phyloP scores from a whole-genome alignment of 2,888 invertebrate genomes.

The Lithophane socia region DNA sequence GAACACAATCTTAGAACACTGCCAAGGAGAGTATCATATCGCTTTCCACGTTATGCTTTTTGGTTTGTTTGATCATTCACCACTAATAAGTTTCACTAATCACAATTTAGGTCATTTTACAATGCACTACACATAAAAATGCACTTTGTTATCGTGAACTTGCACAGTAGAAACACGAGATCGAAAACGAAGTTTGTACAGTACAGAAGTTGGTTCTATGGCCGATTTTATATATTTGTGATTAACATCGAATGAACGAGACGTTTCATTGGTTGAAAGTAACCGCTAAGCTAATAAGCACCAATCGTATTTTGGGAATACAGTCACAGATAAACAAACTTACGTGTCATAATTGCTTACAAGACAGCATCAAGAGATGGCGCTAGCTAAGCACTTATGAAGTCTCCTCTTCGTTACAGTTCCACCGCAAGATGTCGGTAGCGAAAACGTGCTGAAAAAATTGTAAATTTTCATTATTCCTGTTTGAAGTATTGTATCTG shows the following conservation, averaged over 20 bases:
- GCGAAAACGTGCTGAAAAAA: neutral
- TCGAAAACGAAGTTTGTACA: constrained; percentile 68
- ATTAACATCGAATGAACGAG: neutral
- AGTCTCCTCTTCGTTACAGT: neutral
- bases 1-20: constrained; percentile 90
- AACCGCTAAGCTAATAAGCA: accelerated
- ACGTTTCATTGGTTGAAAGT: constrained; percentile 50
- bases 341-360: constrained; percentile 58
- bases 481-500: neutral
- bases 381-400: neutral
- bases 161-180: constrained; percentile 83
- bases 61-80: constrained; percentile 76
- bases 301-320: constrained; percentile 52
- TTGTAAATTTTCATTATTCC: neutral
- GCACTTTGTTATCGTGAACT: constrained; percentile 87
- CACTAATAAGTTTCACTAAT: constrained; percentile 80
- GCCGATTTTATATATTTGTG: constrained; percentile 36
- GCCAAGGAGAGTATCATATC: constrained; percentile 90
- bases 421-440: constrained; percentile 49
- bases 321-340: constrained; percentile 32
- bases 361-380: constrained; percentile 42
- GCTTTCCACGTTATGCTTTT: constrained; percentile 80
- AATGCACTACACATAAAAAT: constrained; percentile 85
- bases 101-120: constrained; percentile 88
- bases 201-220: constrained; percentile 60